phyloP scores from a whole-genome alignment of 2,888 invertebrate species.

The Troilus luridus region DNA sequence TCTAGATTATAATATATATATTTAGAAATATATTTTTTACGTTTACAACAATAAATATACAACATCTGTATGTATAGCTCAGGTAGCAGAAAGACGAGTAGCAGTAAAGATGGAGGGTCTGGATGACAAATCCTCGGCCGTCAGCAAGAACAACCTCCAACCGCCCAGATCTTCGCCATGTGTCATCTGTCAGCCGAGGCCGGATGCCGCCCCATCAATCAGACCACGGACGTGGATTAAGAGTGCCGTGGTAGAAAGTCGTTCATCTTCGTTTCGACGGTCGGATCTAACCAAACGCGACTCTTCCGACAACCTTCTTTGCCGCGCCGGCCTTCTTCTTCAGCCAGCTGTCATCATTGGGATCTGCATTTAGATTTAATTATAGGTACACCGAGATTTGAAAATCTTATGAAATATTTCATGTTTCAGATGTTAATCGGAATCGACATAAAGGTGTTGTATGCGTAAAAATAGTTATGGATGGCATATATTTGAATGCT shows the following conservation, averaged over 20 bases:
- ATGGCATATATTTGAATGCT: background rate
- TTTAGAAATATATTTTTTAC: too few species aligned
- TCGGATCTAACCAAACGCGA: constrained; percentile 17
- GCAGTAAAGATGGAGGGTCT: background rate
- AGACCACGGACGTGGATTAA: constrained; percentile 7
- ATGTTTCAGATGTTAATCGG: background rate
- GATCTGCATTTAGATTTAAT: background rate
- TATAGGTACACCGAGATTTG: background rate
- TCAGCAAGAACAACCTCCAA: background rate
- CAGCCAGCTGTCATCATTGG: background rate
- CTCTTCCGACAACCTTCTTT: constrained; percentile 30
- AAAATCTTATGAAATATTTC: background rate
- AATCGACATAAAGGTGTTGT: background rate
- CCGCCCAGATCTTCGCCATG: constrained; percentile 20
- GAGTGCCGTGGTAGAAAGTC: constrained; percentile 32
- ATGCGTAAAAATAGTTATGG: background rate
- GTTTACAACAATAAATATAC: too few species aligned
- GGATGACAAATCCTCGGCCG: constrained; percentile 14
- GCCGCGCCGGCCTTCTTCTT: background rate
- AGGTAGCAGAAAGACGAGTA: background rate
- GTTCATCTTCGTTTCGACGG: background rate
- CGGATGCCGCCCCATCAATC: constrained; percentile 36
- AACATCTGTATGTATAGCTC: background rate
- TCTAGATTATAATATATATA: too few species aligned
- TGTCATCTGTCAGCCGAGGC: constrained; percentile 5